phyloP scores from a whole-genome alignment of 2,888 invertebrate species.

The Diaprepes abbreviatus region DNA sequence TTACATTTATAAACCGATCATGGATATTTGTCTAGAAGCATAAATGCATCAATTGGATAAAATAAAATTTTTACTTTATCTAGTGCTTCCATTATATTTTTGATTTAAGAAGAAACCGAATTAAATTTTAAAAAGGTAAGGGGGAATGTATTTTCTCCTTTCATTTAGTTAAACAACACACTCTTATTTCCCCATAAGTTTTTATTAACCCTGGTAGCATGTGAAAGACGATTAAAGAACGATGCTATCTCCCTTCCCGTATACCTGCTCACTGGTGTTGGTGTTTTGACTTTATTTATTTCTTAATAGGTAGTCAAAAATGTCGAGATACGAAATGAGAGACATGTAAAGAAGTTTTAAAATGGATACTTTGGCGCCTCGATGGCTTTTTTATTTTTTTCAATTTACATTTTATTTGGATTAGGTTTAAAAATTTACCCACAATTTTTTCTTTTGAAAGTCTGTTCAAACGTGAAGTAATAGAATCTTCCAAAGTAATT shows the following conservation, averaged over 20 bases:
- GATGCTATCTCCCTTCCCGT: slow-evolving; percentile 36
- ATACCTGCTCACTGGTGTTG: slow-evolving; percentile 44
- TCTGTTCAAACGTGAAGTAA: no score
- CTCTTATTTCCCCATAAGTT: background rate
- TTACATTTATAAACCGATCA: no score
- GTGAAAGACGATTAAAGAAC: slow-evolving; percentile 4
- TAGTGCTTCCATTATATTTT: no score
- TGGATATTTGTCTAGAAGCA: no score
- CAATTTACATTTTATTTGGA: slow-evolving; percentile 36
- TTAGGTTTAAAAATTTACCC: slow-evolving; percentile 26
- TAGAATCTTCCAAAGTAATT: no score
- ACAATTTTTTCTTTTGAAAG: no score
- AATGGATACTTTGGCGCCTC: slow-evolving; percentile 44
- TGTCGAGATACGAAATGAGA: slow-evolving; percentile 37
- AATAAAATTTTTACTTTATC: no score
- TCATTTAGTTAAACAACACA: no score
- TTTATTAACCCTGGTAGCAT: slow-evolving; percentile 18
- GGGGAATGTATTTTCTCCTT: no score
- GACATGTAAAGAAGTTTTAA: slow-evolving; percentile 38
- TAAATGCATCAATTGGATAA: no score
- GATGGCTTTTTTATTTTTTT: slow-evolving; percentile 37
- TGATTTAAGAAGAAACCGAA: no score
- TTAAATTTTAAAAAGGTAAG: no score
- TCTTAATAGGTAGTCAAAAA: slow-evolving; percentile 49
- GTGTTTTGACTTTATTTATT: slow-evolving; percentile 41